Evolutionary conservation across 2,797 vertebrate species (phyloP).

Genomic region (Brotogeris chrysoptera): DNA sequence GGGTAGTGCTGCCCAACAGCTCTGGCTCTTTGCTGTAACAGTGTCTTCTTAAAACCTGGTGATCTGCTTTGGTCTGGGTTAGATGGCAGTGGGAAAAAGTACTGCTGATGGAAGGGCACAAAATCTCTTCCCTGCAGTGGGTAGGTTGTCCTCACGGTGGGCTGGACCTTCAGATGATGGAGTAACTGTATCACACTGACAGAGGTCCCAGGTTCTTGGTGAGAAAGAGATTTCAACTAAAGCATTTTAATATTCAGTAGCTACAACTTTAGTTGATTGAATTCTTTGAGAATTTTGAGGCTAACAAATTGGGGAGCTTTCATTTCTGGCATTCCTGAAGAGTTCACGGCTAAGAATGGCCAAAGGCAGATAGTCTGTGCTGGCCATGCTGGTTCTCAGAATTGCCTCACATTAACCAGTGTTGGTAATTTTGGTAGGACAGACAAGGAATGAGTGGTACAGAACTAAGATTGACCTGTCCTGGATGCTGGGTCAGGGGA

Average conservation of each 20-base stretch:
- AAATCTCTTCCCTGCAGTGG: neutral
- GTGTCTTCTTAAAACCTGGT: neutral
- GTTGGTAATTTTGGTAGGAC: neutral
- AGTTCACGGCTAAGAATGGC: neutral
- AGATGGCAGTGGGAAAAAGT: neutral
- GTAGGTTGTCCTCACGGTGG: neutral
- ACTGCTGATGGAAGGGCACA: neutral
- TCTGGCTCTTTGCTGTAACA: neutral
- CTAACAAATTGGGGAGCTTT: neutral
- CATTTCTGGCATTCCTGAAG: neutral
- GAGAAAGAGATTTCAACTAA: neutral
- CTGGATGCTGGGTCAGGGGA: neutral
- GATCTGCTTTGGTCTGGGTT: neutral
- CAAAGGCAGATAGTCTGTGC: neutral
- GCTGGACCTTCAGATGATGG: neutral
- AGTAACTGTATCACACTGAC: neutral
- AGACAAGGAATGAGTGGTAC: neutral
- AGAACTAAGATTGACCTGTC: neutral
- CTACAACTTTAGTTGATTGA: neutral
- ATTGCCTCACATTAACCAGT: neutral
- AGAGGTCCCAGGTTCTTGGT: neutral
- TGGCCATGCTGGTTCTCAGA: neutral
- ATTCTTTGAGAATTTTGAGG: neutral
- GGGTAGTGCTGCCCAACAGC: neutral
- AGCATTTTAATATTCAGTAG: neutral